Evolutionary conservation across 2,113 vertebrate genomes (phyloP), one percentile per base, ranked within the genome.

Genomic region (Aptenodytes forsteri): DNA sequence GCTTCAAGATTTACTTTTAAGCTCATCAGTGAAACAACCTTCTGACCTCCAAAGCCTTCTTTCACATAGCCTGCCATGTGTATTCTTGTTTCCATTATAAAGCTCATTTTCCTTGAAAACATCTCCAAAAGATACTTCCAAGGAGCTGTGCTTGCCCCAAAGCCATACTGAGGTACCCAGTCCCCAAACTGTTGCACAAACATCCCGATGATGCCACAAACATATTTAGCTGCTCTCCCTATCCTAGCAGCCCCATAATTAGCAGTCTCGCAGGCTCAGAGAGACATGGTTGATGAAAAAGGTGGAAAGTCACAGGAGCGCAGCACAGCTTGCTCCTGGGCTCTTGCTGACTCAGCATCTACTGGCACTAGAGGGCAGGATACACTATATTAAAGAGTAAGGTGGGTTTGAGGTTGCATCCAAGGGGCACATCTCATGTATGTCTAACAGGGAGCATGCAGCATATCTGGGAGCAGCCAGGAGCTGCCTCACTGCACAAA

Each of bases 281-380:
- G 29, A 47, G 7, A 32, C 13, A 6, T 3, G 3, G 40, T 32
- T 13, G 65, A n/a, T 7, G 38, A 23, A 21, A 54, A 55, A 87
- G 44, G 13, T 42, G 65, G 75, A 10, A 83, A 91, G n/a, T 5
- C 25, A 1, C 21, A 40, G 64, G 21, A 82, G 18, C 52, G 20
- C 40, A 38, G 36, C 49, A 11, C 7, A 21, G 32, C 13, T 36
- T 30, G 40, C 32, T 46, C 13, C 42, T 20, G 40, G 29, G 22
- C 36, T 84, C 44, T 18, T 82, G 89, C 93, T 97, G 94, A 89
- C 81, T 95, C 93, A 85, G 89, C 89, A 89, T 58, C 71, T 70
- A 54, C 83, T 65, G 89, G 95, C 91, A 94, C 94, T 95, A 95
- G 94, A 94, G 96, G 94, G 96, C 95, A 90, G 91, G 76, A 79